Evolutionary conservation across 2,113 vertebrate genomes (phyloP).

Genomic region (Hippoglossus stenolepis): DNA sequence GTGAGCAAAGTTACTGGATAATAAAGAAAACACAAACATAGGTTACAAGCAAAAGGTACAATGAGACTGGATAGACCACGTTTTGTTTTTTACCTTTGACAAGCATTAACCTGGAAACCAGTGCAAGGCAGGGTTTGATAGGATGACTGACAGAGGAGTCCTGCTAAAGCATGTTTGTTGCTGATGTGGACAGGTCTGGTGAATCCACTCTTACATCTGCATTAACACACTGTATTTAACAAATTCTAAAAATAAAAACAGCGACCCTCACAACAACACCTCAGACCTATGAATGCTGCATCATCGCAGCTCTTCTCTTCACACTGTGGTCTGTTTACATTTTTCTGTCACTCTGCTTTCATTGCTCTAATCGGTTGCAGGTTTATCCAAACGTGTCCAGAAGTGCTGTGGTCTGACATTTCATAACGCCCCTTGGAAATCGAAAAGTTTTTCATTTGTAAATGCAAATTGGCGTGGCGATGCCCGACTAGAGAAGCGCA

Average conservation of each 20-base stretch:
- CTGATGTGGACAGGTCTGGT: too few relatives aligned
- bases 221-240: too few relatives aligned
- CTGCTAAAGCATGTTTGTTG: too few relatives aligned
- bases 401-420: not conserved
- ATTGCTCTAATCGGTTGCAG: not conserved
- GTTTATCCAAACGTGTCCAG: not conserved
- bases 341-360: not conserved
- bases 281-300: not conserved
- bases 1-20: not conserved
- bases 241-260: too few relatives aligned
- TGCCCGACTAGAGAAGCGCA: not conserved
- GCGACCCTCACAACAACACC: not conserved
- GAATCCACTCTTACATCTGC: too few relatives aligned
- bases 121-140: too few relatives aligned
- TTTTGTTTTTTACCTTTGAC: too few relatives aligned
- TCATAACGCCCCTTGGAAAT: not conserved
- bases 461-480: not conserved
- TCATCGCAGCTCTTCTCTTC: not conserved
- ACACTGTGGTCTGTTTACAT: too few relatives aligned
- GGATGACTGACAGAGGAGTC: too few relatives aligned
- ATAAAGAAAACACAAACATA: not conserved
- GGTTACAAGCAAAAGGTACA: too few relatives aligned
- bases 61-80: too few relatives aligned
- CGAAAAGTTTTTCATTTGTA: not conserved
- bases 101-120: too few relatives aligned